Evolutionary conservation across 2,113 vertebrate species (phyloP), one percentile per base, ranked within the genome.

Genomic region (Erythrolamprus reginae): DNA sequence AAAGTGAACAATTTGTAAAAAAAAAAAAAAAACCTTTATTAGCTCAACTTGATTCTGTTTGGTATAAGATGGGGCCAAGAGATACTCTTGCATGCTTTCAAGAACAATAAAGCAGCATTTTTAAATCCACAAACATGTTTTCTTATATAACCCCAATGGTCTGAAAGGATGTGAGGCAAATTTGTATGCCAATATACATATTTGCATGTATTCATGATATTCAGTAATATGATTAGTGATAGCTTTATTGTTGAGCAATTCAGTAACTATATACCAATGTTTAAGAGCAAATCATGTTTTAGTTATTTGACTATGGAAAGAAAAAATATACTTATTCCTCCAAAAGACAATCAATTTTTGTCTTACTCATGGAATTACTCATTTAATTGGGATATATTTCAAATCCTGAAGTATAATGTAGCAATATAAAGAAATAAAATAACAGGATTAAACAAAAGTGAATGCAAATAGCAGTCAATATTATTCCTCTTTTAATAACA

Each of bases 221-320:
- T 86, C 12, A 13, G 3, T 86, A 42, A 15, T 52, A n/a, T n/a
- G 6, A 3, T 61, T 65, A 52, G 19, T 45, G 33, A 70, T 58
- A 33, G 3, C 3, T 47, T 65, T 87, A n/a, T 77, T 38, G 48
- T n/a, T 82, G 45, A 58, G 53, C 87, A 83, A 21, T 0, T 0
- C 10, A 86, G 38, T 53, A 24, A 55, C 65, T 87, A 58, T 45
- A 86, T 7, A 90, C 15, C 87, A 82, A 87, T 82, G 47, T 48
- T 13, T 38, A 12, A 33, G 45, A 4, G 1, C 0, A 0, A 93
- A 0, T 89, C 0, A 10, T 5, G 0, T 6, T 6, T 0, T 3
- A 10, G 50, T 84, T 38, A 15, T 28, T 87, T 90, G 70, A 77
- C 83, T 52, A 19, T 38, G 24, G 13, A 77, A 51, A 48, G 70